Evolutionary conservation across 2,113 vertebrate species (phyloP), one percentile per base, ranked within the genome.

Genomic region (Gracilinanus agilis): DNA sequence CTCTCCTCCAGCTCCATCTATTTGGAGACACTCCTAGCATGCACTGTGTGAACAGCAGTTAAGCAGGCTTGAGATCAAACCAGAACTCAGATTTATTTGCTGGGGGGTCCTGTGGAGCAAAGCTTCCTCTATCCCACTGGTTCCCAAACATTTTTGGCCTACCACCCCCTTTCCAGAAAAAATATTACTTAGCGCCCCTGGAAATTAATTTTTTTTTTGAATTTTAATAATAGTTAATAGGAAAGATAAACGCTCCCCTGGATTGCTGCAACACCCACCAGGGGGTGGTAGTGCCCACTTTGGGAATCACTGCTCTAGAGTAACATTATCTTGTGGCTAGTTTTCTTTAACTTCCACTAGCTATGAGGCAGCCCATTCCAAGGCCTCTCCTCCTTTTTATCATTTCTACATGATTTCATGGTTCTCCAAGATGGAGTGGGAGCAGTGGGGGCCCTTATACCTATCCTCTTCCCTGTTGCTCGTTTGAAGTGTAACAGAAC

Each of bases 21-120:
- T 49, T 91, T 55, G 54, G 83, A 54, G 21, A 3, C 9, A 12
- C 29, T 29, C 29, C 89, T 49, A 0, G 40, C 24, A 1, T 8
- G 9, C 2, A 25, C 54, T 8, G 0, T 29, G 61, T 0, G 1
- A n/a, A 0, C 1, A 8, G 29, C 5, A 0, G 0, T 16, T 0
- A 13, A 12, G 40, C 53, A 0, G 12, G 9, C 58, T 93, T 9
- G 24, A 23, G 49, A 0, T 53, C 3, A 67, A 25, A 58, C 44
- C 8, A 0, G 0, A 25, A 54, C 55, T n/a, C 88, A 12, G 3
- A 54, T 8, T 53, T 53, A 2, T 19, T n/a, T 75, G 13, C 67
- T 40, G n/a, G 34, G n/a, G 54, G n/a, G n/a, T 83, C 83, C 88
- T 25, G 24, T 0, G 1, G 19, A 25, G 0, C 53, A 34, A 0